phyloP scores from a whole-genome alignment of 2,797 vertebrate species.

The Sarcoramphus papa region DNA sequence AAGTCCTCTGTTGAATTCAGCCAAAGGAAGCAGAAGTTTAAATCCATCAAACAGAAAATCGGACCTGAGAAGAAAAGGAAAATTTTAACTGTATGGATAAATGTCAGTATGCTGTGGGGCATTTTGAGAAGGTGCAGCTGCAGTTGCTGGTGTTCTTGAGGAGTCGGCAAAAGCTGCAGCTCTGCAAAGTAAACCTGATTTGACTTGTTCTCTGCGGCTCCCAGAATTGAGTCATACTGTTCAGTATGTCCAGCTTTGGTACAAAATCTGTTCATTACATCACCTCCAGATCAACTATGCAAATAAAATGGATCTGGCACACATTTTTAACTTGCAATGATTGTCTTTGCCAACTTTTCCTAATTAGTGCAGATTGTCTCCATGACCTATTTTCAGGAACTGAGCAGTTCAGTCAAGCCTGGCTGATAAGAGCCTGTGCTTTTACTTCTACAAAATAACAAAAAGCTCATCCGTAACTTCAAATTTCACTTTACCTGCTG shows the following conservation, averaged over 20 bases:
- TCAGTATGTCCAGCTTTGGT: not conserved
- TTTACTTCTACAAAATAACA: not conserved
- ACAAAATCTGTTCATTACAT: not conserved
- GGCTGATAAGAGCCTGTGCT: not conserved
- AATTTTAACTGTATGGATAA: not conserved
- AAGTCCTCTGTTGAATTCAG: not conserved
- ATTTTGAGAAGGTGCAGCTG: not conserved
- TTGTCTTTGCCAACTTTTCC: not conserved
- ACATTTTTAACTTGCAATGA: not conserved
- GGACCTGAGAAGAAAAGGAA: not conserved
- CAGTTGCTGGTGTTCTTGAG: not conserved
- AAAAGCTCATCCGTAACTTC: not conserved
- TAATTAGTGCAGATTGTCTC: not conserved
- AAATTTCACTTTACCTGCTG: not conserved
- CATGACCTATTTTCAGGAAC: not conserved
- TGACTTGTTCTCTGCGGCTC: not conserved
- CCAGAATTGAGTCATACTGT: not conserved
- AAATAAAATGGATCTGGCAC: not conserved
- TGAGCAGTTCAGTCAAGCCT: not conserved
- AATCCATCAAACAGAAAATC: not conserved
- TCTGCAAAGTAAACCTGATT: constrained; percentile 24
- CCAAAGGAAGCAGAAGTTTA: not conserved
- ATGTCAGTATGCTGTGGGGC: not conserved
- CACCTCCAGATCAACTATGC: not conserved
- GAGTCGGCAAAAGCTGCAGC: not conserved